A percentile compares a stretch with the other conserved stretches of the same genome.
Evolutionary conservation across 2,113 vertebrate species (phyloP).

Genomic region (Thunnus thynnus): DNA sequence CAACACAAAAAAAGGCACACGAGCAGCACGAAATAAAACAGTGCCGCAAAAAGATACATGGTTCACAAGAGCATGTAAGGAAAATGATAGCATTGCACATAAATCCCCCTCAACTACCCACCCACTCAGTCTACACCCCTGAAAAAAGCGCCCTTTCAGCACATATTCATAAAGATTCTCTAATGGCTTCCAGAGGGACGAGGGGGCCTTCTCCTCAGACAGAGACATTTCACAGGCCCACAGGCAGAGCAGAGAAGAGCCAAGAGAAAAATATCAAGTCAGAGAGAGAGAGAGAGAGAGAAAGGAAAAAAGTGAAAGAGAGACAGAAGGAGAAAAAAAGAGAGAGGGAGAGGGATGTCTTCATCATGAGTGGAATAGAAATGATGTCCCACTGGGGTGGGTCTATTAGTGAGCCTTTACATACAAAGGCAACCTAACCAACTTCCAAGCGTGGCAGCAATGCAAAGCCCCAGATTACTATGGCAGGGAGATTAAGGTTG

Average conservation of each 20-base stretch:
- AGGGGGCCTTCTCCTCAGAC: conserved; percentile 75
- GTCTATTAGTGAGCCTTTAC: conserved; percentile 85
- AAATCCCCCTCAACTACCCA: conserved; percentile 59
- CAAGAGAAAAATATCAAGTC: conserved; percentile 73
- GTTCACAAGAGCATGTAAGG: conserved; percentile 45
- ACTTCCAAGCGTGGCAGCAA: conserved; percentile 64
- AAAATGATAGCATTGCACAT: conserved; percentile 61
- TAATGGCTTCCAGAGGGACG: conserved; percentile 87
- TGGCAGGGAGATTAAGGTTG: conserved; percentile 49
- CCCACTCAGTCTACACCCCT: conserved; percentile 62
- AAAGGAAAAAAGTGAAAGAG: neutral
- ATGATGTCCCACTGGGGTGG: conserved; percentile 86
- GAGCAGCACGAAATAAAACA: conserved; percentile 26
- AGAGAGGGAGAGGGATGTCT: conserved; percentile 65
- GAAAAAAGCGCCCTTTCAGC: conserved; percentile 79
- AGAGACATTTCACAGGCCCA: conserved; percentile 82
- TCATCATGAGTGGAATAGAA: conserved; percentile 85
- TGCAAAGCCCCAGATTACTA: conserved; percentile 59
- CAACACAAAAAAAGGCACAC: conserved; percentile 8
- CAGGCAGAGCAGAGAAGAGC: conserved; percentile 68
- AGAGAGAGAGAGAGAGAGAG: conserved; percentile 40
- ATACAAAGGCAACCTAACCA: conserved; percentile 72
- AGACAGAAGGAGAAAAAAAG: conserved; percentile 1
- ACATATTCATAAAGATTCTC: conserved; percentile 85
- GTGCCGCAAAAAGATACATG: conserved; percentile 35